Percentiles rank a stretch among this genome's conserved stretches.
phyloP scores from a whole-genome alignment of 2,888 invertebrate species.

The Scaptomyza tumidula region DNA sequence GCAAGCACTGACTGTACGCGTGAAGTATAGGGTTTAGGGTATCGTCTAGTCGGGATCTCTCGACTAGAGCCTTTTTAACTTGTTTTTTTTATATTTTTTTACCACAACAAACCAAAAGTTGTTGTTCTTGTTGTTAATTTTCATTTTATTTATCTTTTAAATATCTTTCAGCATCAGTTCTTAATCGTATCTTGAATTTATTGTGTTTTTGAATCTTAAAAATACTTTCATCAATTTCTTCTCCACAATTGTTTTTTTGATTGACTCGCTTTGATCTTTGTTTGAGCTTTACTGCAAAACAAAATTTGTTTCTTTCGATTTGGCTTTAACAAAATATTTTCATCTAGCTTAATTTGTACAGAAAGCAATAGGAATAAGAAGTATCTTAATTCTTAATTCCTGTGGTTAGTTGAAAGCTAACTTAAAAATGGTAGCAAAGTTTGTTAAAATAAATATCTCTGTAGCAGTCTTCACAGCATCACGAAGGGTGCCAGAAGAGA shows the following conservation, averaged over 20 bases:
- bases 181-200: not conserved
- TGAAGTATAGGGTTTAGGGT: no score
- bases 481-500: no score
- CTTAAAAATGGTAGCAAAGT: no score
- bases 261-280: slow-evolving; percentile 1
- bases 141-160: slow-evolving; percentile 21
- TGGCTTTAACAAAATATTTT: not conserved
- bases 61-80: not conserved
- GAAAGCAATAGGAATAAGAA: not conserved
- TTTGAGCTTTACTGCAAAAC: not conserved
- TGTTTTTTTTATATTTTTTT: not conserved
- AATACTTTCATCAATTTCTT: not conserved
- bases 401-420: no score
- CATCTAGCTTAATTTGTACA: not conserved
- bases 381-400: no score
- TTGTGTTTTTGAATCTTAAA: not conserved
- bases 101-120: slow-evolving; percentile 18
- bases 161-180: slow-evolving; percentile 1
- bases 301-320: not conserved
- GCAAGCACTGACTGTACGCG: no score
- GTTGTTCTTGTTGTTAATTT: slow-evolving; percentile 11
- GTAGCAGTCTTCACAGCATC: no score
- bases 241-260: not conserved
- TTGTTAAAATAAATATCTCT: no score
- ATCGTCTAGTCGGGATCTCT: no score